Percentiles rank a stretch among this genome's conserved stretches.
Evolutionary conservation across 2,797 vertebrate species (phyloP).

Genomic region (Acestrorhynchus altus): DNA sequence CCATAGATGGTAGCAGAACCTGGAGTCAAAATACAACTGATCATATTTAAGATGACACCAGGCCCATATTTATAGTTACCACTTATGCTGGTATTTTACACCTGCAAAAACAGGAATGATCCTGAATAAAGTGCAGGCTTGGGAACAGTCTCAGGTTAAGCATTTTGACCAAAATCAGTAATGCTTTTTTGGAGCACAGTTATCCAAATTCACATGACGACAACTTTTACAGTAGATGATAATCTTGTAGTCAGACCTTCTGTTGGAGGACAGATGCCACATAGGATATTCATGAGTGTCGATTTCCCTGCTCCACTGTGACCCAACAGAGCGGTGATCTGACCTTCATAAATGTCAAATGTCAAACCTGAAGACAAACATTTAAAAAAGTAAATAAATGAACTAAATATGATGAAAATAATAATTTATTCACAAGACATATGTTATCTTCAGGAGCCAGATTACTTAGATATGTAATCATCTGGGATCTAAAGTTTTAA

Average conservation of each 20-base stretch:
- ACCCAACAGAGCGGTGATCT: constrained; percentile 94
- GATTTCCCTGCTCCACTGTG: constrained; percentile 97
- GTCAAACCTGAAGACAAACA: constrained; percentile 81
- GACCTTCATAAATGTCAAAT: constrained; percentile 96
- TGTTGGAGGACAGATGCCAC: constrained; percentile 88
- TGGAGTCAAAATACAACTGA: constrained; percentile 50
- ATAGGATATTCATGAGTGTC: constrained; percentile 95
- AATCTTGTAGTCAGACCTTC: constrained; percentile 71
- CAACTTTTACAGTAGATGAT: neutral
- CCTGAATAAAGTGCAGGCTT: neutral
- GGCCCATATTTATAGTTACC: neutral
- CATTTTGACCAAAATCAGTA: neutral
- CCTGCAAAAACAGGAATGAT: neutral
- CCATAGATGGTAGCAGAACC: constrained; percentile 91
- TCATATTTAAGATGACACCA: neutral
- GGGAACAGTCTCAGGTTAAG: neutral
- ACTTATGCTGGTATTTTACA: neutral
- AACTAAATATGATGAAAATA: neutral
- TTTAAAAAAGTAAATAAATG: too few species aligned
- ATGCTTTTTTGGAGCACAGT: neutral
- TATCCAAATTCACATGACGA: neutral
- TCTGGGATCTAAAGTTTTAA: too few species aligned
- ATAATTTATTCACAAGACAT: neutral
- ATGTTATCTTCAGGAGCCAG: neutral
- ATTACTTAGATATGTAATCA: too few species aligned